Evolutionary conservation across 2,113 vertebrate species (phyloP), one percentile per base, ranked within the genome.

Genomic region (Balaeniceps rex): DNA sequence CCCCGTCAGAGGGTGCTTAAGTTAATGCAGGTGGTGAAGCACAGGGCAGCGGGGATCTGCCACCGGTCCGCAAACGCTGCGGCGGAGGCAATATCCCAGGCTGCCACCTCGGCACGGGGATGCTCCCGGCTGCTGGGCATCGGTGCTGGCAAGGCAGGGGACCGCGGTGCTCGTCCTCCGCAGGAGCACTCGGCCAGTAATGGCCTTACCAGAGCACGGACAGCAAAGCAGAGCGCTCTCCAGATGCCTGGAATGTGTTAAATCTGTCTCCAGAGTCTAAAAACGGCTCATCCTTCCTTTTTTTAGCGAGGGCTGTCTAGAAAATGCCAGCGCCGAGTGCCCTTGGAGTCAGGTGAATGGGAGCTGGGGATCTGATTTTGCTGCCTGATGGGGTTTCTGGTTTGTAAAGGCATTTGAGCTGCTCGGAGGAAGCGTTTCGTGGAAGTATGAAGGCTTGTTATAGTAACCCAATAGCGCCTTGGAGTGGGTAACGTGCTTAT

Each of bases 41-140:
- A 2, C 12, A 21, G 60, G 18, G 66, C 15, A 19, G 23, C 11
- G 7, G 18, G 44, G 34, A 23, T 42, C 44, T n/a, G 36, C 31
- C 26, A 3, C 10, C 1, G 0, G 3, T 11, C 71, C 36, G 65
- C 66, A 38, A 31, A 33, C 0, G 1, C 38, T 11, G 4, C 1
- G 17, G 64, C 52, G 79, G 60, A 57, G 54, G 21, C 14, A n/a
- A 16, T 13, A 29, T 46, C 49, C 63, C 1, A 0, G n/a, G n/a
- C 54, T 55, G 60, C 14, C 44, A 19, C 44, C 68, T 40, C 1
- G 2, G 61, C 63, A 34, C 2, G 0, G 34, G 66, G 44, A 54
- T 12, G 42, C 3, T 1, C 33, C 51, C 1, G 14, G 12, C 77
- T 76, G 49, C 63, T 21, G 36, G 40, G 25, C 69, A 13, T 31